Evolutionary conservation across 2,888 invertebrate genomes (phyloP).

Genomic region (Sarcophaga carnaria): DNA sequence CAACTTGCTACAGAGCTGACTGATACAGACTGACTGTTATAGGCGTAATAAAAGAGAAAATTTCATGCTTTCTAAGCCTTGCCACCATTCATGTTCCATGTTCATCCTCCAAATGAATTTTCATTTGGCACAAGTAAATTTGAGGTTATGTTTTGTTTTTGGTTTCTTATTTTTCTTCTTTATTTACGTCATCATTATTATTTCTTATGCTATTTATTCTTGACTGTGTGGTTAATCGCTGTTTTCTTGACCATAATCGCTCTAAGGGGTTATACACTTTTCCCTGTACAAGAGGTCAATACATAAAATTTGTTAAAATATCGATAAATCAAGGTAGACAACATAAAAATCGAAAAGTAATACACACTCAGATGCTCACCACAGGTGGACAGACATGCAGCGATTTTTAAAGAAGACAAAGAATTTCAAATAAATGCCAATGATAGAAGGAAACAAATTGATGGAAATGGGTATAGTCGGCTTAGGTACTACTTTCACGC

Average conservation of each 20-base stretch:
- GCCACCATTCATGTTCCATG: too few species aligned
- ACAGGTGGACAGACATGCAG: background rate
- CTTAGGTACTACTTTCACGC: too few species aligned
- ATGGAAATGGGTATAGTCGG: background rate
- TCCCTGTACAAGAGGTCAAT: conserved; percentile 53
- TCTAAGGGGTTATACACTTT: conserved; percentile 52
- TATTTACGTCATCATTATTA: too few species aligned
- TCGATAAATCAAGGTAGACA: conserved; percentile 55
- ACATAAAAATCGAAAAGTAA: conserved; percentile 21
- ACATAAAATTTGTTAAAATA: conserved; percentile 55
- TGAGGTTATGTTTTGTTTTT: too few species aligned
- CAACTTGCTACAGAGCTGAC: too few species aligned
- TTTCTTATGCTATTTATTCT: background rate
- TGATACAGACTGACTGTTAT: too few species aligned
- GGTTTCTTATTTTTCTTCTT: background rate
- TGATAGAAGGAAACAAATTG: background rate
- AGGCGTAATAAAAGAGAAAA: too few species aligned
- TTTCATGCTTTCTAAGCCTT: too few species aligned
- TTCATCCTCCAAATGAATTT: too few species aligned
- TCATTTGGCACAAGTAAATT: too few species aligned
- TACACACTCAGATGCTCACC: too few species aligned
- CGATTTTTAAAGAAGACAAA: conserved; percentile 1
- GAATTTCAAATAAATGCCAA: conserved; percentile 23
- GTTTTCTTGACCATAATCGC: conserved; percentile 47
- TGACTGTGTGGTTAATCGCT: background rate